Evolutionary conservation across 2,113 vertebrate species (phyloP), one percentile per base, ranked within the genome.

Genomic region (Prietella phreatophila): DNA sequence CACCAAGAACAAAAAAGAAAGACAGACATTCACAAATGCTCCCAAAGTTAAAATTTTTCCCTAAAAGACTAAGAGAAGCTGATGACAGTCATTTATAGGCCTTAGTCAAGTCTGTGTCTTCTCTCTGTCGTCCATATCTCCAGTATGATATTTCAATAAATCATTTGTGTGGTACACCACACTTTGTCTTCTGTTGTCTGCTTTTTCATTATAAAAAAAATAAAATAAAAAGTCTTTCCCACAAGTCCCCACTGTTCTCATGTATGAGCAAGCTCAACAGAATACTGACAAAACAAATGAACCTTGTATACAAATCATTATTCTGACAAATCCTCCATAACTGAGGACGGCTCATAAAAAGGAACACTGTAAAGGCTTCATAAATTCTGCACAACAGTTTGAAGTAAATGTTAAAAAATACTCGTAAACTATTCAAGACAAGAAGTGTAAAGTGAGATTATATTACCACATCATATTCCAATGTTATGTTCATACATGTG

Each of bases 361-460:
- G 10, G 3, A 56, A 61, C 22, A 61, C 13, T 33, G 20, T 67
- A 86, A 81, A 63, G 10, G 39, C 20, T 86, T 55, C 76, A 82
- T 58, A 71, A 73, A 58, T 36, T 82, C 53, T 82, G 36, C 22
- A 20, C 73, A 73, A 56, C 22, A 33, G 22, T 42, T 60, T 58
- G 47, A 58, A 67, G 58, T 55, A 65, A 65, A 67, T 27, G 42
- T 33, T 81, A 55, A 86, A 36, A 80, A 86, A 67, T 86, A 67
- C 25, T 56, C 65, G 65, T 27, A 73, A 83, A 83, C 25, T 83
- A 75, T 61, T 50, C 83, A 83, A 60, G 6, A 14, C 36, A 67
- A n/a, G 8, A 82, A 36, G 25, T 87, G 27, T 42, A 73, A 82
- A 82, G 47, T 47, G 79, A 67, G 50, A 69, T 36, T 82, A 63